A percentile compares a stretch with the other conserved stretches of the same genome.
Conservation (phyloP, 2,888 invertebrate genomes). For the Xanthorhoe designata region DNA sequence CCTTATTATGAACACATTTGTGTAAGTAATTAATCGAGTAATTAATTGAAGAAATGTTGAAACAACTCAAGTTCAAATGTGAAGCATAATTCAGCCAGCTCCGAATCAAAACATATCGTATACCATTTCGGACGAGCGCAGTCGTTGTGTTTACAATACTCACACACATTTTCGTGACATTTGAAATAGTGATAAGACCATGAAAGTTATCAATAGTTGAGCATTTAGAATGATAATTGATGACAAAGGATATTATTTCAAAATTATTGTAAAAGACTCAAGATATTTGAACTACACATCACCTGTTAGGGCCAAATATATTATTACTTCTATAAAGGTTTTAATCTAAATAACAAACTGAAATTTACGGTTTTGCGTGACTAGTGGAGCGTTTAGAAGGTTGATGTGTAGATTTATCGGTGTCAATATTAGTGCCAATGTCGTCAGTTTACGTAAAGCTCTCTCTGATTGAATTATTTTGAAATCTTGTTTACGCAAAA, state of each 20-base stretch:
- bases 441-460: not conserved
- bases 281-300: conserved; percentile 1
- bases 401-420: conserved; percentile 16
- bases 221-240: not conserved
- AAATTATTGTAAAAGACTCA: not conserved
- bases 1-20: conserved; percentile 30
- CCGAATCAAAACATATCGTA: conserved; percentile 48
- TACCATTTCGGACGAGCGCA: conserved; percentile 59
- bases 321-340: not conserved
- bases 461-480: conserved; percentile 1
- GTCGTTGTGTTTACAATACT: conserved; percentile 48
- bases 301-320: conserved; percentile 1
- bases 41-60: conserved; percentile 7
- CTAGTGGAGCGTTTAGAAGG: conserved; percentile 4
- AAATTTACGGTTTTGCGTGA: not conserved
- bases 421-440: conserved; percentile 15
- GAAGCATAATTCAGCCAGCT: conserved; percentile 28
- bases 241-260: not conserved
- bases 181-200: not conserved
- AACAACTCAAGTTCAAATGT: conserved; percentile 26
- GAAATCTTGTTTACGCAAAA: too few species aligned
- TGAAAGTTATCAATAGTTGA: not conserved
- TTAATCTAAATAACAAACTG: not conserved
- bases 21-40: conserved; percentile 10
- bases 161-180: not conserved